A percentile compares a stretch with the other conserved stretches of the same genome.
Conservation (phyloP, 2,797 vertebrate genomes). For the Smutsia gigantea region DNA sequence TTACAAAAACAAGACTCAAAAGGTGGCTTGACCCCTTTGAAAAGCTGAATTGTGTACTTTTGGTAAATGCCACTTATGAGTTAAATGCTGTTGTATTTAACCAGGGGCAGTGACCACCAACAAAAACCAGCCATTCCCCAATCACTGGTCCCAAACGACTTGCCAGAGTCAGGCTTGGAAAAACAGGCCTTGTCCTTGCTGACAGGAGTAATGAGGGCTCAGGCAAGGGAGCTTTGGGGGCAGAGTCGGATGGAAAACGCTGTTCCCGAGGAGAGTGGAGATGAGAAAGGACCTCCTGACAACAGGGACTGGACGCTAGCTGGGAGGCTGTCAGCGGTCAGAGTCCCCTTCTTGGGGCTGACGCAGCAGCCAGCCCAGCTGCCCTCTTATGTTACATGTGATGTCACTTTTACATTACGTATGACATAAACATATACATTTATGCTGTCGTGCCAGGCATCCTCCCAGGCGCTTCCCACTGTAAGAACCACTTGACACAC, state of each 20-base stretch:
- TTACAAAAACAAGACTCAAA: background rate
- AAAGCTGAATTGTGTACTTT: too few relatives aligned
- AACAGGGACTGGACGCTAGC: rapidly evolving
- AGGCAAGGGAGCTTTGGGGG: background rate
- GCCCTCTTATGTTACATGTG: background rate
- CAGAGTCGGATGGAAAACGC: background rate
- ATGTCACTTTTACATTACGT: too few relatives aligned
- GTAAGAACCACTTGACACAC: rapidly evolving
- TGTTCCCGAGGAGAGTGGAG: background rate
- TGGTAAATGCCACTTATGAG: too few relatives aligned
- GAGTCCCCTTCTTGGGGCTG: rapidly evolving
- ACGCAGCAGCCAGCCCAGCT: background rate
- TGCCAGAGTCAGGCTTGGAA: background rate
- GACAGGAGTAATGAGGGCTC: background rate
- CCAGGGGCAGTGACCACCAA: background rate
- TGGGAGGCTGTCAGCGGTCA: background rate
- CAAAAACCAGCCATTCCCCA: background rate
- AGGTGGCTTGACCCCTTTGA: background rate
- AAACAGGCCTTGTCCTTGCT: background rate
- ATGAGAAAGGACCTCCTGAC: background rate
- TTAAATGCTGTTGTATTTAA: too few relatives aligned
- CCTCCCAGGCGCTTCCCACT: background rate
- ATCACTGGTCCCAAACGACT: background rate
- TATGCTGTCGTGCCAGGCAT: rapidly evolving
- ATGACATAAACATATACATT: too few relatives aligned